phyloP scores from a whole-genome alignment of 2,888 invertebrate genomes.

The Ptychoptera albimana region DNA sequence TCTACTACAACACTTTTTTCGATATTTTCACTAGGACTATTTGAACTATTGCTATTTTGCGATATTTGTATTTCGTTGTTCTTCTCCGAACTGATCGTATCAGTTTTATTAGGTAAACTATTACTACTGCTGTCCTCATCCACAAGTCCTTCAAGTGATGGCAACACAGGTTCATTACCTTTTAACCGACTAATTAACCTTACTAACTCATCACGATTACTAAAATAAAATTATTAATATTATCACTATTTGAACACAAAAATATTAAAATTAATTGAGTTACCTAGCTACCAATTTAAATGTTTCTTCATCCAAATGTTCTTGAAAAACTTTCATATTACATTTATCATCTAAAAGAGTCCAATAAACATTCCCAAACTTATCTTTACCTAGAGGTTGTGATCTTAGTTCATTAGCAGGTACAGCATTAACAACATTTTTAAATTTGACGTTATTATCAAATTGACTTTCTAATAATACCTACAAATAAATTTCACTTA shows the following conservation, averaged over 20 bases:
- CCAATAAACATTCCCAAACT: slow-evolving; percentile 87
- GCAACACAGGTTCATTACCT: slow-evolving; percentile 47
- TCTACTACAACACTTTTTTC: slow-evolving; percentile 14
- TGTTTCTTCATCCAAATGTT: slow-evolving; percentile 91
- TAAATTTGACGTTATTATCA: slow-evolving; percentile 85
- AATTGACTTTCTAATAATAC: slow-evolving; percentile 86
- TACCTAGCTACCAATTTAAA: slow-evolving; percentile 75
- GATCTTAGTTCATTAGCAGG: slow-evolving; percentile 66
- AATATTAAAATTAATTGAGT: slow-evolving; percentile 33
- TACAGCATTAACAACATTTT: slow-evolving; percentile 66
- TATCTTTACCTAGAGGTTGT: slow-evolving; percentile 83
- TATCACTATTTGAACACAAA: background rate
- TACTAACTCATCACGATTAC: slow-evolving; percentile 66
- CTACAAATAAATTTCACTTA: slow-evolving; percentile 33
- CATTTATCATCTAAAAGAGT: slow-evolving; percentile 67
- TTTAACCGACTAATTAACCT: slow-evolving; percentile 60
- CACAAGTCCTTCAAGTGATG: slow-evolving; percentile 36
- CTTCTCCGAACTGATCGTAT: slow-evolving; percentile 14
- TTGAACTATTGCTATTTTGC: slow-evolving; percentile 32
- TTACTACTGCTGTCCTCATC: slow-evolving; percentile 49
- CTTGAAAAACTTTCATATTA: slow-evolving; percentile 82
- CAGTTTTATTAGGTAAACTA: slow-evolving; percentile 12
- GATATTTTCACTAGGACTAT: slow-evolving; percentile 16
- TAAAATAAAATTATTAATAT: slow-evolving; percentile 20
- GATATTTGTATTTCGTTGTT: slow-evolving; percentile 35